Evolutionary conservation across 2,797 vertebrate species (phyloP).

Genomic region (Bufotes viridis): DNA sequence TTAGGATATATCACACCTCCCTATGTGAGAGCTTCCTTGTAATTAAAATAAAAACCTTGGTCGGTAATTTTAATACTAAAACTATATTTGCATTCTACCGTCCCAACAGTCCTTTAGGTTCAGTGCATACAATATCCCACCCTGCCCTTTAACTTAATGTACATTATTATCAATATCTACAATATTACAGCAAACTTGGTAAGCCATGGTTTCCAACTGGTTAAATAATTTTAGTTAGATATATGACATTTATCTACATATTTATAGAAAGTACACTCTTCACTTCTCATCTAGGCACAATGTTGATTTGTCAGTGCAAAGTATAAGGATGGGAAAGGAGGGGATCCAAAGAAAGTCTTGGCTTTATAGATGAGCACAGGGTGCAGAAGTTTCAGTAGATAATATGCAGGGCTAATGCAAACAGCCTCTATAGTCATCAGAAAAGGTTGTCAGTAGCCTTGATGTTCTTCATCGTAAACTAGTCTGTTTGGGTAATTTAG

Average conservation of each 20-base stretch:
- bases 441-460: neutral
- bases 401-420: conserved; percentile 30
- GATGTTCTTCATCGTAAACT: conserved; percentile 74
- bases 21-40: neutral
- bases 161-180: conserved; percentile 65
- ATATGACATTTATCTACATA: conserved; percentile 73
- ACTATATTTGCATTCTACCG: conserved; percentile 31
- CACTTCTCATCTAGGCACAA: conserved; percentile 78
- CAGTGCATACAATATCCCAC: conserved; percentile 53
- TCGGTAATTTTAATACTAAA: conserved; percentile 39
- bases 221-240: conserved; percentile 66
- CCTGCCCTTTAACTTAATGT: conserved; percentile 41
- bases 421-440: neutral
- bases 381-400: conserved; percentile 3
- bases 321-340: conserved; percentile 60
- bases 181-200: conserved; percentile 60
- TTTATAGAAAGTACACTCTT: conserved; percentile 71
- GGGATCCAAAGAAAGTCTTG: conserved; percentile 54
- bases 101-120: conserved; percentile 31
- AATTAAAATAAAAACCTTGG: conserved; percentile 48
- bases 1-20: neutral
- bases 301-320: conserved; percentile 80
- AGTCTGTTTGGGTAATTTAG: conserved; percentile 80
- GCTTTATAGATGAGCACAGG: conserved; percentile 65
- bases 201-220: conserved; percentile 58